phyloP scores from a whole-genome alignment of 2,113 vertebrate species.

The Semnornis frantzii region DNA sequence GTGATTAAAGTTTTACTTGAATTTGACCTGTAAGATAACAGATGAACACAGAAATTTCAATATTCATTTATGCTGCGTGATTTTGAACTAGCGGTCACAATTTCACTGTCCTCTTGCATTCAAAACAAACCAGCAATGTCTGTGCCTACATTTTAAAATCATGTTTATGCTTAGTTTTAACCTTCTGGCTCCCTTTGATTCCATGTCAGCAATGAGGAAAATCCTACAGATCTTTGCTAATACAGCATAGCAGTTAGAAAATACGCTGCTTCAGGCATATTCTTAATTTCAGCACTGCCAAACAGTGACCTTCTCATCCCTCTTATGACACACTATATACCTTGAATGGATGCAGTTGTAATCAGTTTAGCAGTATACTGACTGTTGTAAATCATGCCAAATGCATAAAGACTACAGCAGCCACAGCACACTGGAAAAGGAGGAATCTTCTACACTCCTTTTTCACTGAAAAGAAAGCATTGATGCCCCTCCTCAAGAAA shows the following conservation, averaged over 20 bases:
- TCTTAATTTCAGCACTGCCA: background rate
- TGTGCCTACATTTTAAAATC: background rate
- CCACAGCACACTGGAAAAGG: background rate
- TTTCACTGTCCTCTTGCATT: background rate
- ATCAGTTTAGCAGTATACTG: background rate
- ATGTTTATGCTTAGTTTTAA: background rate
- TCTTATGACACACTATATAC: fast-evolving
- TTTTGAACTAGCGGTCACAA: background rate
- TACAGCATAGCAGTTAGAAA: background rate
- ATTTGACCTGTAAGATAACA: background rate
- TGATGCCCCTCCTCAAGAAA: background rate
- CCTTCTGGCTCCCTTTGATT: background rate
- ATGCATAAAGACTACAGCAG: background rate
- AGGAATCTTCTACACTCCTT: background rate
- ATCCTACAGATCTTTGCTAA: background rate
- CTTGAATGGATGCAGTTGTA: background rate
- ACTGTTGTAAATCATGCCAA: background rate
- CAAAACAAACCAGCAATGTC: background rate
- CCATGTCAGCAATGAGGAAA: background rate
- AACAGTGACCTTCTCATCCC: background rate
- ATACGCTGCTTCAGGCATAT: background rate
- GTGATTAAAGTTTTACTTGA: background rate
- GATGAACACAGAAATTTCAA: background rate
- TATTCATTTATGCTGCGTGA: background rate
- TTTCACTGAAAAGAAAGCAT: background rate